A percentile compares a stretch with the other conserved stretches of the same genome.
These are phyloP conservation scores for Scleropages formosus DNA, from an alignment of 2,797 vertebrate species.

Conservation along the genomic window DNA sequence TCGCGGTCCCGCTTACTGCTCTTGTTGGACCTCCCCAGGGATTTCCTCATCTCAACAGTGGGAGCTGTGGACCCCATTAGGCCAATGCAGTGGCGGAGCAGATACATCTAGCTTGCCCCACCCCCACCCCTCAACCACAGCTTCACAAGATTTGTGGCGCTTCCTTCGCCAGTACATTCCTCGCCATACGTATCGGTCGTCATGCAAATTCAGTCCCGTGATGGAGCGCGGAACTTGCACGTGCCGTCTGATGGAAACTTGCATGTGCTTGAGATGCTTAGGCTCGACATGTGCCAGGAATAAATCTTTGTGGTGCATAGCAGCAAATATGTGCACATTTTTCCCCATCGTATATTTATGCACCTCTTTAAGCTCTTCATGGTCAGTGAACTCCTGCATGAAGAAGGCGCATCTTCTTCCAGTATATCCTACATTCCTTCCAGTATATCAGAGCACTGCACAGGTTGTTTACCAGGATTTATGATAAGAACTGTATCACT, in stretches of 20 bases:
- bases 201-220: too few relatives aligned
- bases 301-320: neutral
- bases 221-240: too few relatives aligned
- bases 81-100: neutral
- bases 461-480: neutral
- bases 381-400: neutral
- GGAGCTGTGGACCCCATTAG: constrained; percentile 24
- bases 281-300: neutral
- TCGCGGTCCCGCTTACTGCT: constrained; percentile 50
- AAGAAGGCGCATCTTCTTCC: neutral
- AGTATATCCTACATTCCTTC: neutral
- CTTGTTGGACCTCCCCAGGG: constrained; percentile 25
- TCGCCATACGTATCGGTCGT: neutral
- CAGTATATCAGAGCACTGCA: neutral
- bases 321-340: neutral
- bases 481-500: neutral
- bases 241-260: neutral
- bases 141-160: too few relatives aligned
- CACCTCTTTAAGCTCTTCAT: neutral
- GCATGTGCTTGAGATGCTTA: neutral
- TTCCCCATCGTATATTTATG: neutral
- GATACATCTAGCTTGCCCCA: neutral
- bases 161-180: neutral
- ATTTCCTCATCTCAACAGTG: constrained; percentile 21
- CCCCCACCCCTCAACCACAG: too few relatives aligned